Percentiles rank a stretch among this genome's conserved stretches.
These are phyloP conservation scores for Agriopis aurantiaria DNA, from an alignment of 2,888 invertebrate species.

Conservation along the genomic window DNA sequence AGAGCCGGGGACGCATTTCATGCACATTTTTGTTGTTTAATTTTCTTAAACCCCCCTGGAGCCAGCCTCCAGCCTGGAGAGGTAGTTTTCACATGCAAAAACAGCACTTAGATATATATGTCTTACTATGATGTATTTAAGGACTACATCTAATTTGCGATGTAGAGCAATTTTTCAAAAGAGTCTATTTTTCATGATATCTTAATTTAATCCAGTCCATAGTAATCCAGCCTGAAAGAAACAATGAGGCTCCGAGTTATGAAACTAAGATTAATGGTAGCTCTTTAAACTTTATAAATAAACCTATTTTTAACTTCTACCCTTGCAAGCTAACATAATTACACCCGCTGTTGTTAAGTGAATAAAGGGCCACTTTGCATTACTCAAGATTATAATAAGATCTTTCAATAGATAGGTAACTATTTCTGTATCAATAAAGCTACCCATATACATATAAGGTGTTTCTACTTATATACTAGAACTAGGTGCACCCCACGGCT, in stretches of 20 bases:
- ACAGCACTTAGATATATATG: too few relatives aligned
- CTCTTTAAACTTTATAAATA: constrained; percentile 74
- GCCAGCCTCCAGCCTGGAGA: too few relatives aligned
- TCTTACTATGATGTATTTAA: too few relatives aligned
- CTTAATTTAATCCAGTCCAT: constrained; percentile 77
- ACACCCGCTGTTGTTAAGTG: constrained; percentile 14
- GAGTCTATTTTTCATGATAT: constrained; percentile 77
- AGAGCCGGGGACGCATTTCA: too few relatives aligned
- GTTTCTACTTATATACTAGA: too few relatives aligned
- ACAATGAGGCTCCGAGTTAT: constrained; percentile 71
- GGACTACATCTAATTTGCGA: constrained; percentile 61
- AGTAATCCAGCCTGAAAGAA: constrained; percentile 68
- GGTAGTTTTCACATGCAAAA: too few relatives aligned
- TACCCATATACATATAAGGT: too few relatives aligned
- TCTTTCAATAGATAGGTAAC: not conserved
- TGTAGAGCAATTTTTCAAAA: constrained; percentile 69
- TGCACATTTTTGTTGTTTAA: too few relatives aligned
- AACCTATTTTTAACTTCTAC: constrained; percentile 53
- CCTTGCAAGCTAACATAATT: constrained; percentile 32
- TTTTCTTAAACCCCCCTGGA: too few relatives aligned
- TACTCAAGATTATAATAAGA: constrained; percentile 5
- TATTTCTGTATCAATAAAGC: not conserved
- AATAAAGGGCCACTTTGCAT: constrained; percentile 16
- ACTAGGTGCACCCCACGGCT: too few relatives aligned
- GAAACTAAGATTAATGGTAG: constrained; percentile 80